Evolutionary conservation across 2,888 invertebrate genomes (phyloP).

Genomic region (Thereva unica): DNA sequence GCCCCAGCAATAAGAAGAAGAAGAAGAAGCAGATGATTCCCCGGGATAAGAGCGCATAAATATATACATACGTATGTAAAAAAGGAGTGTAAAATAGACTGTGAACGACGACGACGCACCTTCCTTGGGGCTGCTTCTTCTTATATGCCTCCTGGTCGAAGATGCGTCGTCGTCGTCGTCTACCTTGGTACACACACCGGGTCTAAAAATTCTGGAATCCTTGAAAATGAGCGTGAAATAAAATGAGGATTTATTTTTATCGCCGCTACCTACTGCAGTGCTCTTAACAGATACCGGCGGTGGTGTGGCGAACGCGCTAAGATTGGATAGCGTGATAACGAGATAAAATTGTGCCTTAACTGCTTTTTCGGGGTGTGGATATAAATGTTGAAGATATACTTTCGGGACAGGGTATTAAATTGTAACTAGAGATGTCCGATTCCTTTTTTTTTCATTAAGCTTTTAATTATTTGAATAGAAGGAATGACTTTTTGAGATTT

Average conservation of each 20-base stretch:
- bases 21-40: no score
- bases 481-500: no score
- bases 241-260: constrained; percentile 36
- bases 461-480: no score
- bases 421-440: not conserved
- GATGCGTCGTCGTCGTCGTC: no score
- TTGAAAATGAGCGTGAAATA: constrained; percentile 34
- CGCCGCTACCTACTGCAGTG: constrained; percentile 33
- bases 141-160: not conserved
- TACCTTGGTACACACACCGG: not conserved
- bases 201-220: constrained; percentile 32
- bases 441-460: constrained; percentile 1
- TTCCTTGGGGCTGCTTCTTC: constrained; percentile 10
- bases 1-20: not conserved
- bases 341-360: constrained; percentile 30
- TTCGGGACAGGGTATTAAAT: constrained; percentile 25
- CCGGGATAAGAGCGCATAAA: not conserved
- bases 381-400: constrained; percentile 32
- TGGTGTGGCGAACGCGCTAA: constrained; percentile 10
- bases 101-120: constrained; percentile 28
- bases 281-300: not conserved
- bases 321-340: constrained; percentile 34
- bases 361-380: constrained; percentile 20
- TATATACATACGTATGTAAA: constrained; percentile 1
- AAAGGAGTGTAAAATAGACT: constrained; percentile 16